Evolutionary conservation across 2,888 invertebrate species (phyloP), one percentile per base, ranked within the genome.

Genomic region (Pheosia gnoma): DNA sequence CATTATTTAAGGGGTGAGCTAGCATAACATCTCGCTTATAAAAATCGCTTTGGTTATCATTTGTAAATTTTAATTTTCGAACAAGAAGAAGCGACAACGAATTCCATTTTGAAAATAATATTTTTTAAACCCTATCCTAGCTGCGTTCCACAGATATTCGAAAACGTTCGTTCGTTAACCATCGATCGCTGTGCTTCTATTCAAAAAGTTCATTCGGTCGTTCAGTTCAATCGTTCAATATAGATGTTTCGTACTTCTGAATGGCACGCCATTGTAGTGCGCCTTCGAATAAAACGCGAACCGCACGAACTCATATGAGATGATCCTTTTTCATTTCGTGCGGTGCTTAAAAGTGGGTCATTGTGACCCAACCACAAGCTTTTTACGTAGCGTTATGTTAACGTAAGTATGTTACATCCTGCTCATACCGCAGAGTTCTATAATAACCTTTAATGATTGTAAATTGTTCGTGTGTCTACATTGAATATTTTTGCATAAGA

Each of bases 141-240:
- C 76, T 81, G 82, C 75, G 71, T 72, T 75, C 71, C 70, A 68
- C 65, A 80, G 83, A 83, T 82, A 84, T 65, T 62, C 37, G 61
- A 59, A 47, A 58, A 59, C 63, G 54, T 63, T 75, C 66, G 66
- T 66, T 75, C 68, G 57, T 25, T 25, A 25, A 25, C 67, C 70
- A 62, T 58, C 64, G 61, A n/a, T 57, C 57, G 57, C 52, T 61
- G 61, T 61, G 56, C 49, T 61, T 62, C 62, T 62, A 54, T 66
- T 77, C 59, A 70, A 72, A 70, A 67, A 62, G 67, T 69, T 66
- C 70, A 65, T 65, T 77, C 64, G 56, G 37, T 70, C 69, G 61
- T 70, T 69, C 59, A 62, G 61, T 74, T 62, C 64, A 68, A 11
- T 63, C 64, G 62, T 70, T 78, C 69, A 68, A 59, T 67, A 60